These are phyloP conservation scores for Caenorhabditis wallacei DNA, from an alignment of 2,888 invertebrate genomes.

Conservation along the genomic window DNA sequence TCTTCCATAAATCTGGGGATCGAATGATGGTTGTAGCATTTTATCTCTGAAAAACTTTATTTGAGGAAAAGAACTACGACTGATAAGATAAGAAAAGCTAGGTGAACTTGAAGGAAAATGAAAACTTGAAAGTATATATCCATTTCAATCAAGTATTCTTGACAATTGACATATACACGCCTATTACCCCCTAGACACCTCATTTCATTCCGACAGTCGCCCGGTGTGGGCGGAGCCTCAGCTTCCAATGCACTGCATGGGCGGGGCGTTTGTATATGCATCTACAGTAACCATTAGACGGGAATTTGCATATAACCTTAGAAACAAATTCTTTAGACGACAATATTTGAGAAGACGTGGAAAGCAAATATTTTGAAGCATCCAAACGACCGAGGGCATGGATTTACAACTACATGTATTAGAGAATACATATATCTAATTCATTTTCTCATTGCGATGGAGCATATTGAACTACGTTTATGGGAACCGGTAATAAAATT, in stretches of 20 bases:
- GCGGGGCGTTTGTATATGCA: constrained; percentile 22
- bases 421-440: not conserved
- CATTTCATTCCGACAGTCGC: constrained; percentile 17
- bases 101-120: not conserved
- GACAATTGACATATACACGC: constrained; percentile 41
- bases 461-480: not conserved
- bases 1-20: constrained; percentile 59
- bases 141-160: constrained; percentile 12
- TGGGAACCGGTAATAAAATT: not conserved
- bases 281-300: constrained; percentile 43
- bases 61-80: not conserved
- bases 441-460: not conserved
- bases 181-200: constrained; percentile 32
- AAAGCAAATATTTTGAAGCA: constrained; percentile 43
- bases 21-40: constrained; percentile 62
- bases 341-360: constrained; percentile 47
- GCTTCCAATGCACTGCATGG: constrained; percentile 40
- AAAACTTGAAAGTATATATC: constrained; percentile 7
- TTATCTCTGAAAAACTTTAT: constrained; percentile 52
- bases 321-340: constrained; percentile 17
- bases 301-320: constrained; percentile 54
- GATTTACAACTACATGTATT: constrained; percentile 17
- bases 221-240: constrained; percentile 12
- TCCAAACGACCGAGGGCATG: not conserved
- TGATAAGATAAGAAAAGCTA: not conserved